A percentile compares a stretch with the other conserved stretches of the same genome.
Evolutionary conservation across 2,888 invertebrate species (phyloP).

Genomic region (Xestoiulus laeticollis): DNA sequence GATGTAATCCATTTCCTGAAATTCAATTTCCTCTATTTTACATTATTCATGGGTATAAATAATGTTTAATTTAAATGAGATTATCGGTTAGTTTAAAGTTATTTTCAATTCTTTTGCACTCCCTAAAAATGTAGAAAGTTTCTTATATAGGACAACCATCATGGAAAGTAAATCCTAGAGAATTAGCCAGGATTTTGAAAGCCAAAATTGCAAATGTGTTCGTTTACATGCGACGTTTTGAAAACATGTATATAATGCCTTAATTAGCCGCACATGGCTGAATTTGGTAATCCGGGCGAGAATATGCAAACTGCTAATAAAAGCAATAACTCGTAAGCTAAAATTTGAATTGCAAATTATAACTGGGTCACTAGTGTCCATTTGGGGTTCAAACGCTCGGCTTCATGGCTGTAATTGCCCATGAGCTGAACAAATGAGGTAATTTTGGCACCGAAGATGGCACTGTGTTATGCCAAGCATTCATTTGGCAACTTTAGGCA

Average conservation of each 20-base stretch:
- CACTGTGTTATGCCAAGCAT: not conserved
- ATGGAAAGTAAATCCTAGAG: not conserved
- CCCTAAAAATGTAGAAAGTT: not conserved
- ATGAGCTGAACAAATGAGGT: conserved; percentile 27
- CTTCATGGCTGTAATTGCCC: conserved; percentile 12
- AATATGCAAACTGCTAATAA: conserved; percentile 37
- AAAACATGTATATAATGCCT: conserved; percentile 29
- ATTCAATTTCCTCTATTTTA: too few relatives aligned
- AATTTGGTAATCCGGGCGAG: conserved; percentile 18
- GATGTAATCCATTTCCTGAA: too few relatives aligned
- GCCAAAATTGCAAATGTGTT: not conserved
- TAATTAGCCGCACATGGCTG: conserved; percentile 29
- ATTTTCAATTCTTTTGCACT: not conserved
- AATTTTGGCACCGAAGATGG: conserved; percentile 34
- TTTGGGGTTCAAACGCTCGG: conserved; percentile 33
- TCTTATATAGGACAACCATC: not conserved
- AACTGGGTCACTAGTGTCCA: conserved; percentile 23
- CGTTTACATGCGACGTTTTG: not conserved
- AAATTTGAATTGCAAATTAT: conserved; percentile 28
- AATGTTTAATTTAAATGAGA: too few relatives aligned
- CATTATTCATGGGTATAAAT: too few relatives aligned
- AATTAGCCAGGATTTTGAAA: not conserved
- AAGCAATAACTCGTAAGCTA: conserved; percentile 13
- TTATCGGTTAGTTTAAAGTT: too few relatives aligned
- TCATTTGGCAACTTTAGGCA: not conserved